Conservation (phyloP, 2,797 vertebrate genomes). For the Protosalanx chinensis region DNA sequence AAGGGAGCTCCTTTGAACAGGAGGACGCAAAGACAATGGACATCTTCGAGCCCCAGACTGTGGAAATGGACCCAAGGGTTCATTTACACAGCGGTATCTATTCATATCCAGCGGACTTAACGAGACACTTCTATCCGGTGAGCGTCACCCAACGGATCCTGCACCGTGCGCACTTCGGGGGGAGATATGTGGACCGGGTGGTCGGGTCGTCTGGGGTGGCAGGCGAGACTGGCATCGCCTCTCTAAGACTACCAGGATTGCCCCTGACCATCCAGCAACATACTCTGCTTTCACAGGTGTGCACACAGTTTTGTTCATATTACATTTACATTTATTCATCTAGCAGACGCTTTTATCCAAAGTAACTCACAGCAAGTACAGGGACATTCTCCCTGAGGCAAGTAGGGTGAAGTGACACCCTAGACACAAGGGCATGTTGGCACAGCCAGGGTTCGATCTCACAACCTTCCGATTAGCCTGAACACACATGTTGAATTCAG, state of each 20-base stretch:
- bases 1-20: conserved; percentile 37
- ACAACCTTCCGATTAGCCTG: too few species aligned
- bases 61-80: conserved; percentile 63
- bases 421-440: too few species aligned
- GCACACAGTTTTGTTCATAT: not conserved
- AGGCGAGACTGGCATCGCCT: conserved; percentile 69
- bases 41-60: conserved; percentile 63
- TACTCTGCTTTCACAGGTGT: conserved; percentile 77
- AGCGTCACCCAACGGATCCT: conserved; percentile 65
- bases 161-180: conserved; percentile 75
- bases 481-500: too few species aligned
- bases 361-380: too few species aligned
- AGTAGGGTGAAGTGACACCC: too few species aligned
- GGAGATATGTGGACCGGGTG: conserved; percentile 64
- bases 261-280: conserved; percentile 81
- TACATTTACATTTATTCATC: too few species aligned
- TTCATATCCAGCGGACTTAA: conserved; percentile 68
- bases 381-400: too few species aligned
- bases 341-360: too few species aligned
- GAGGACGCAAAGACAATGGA: conserved; percentile 61
- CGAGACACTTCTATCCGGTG: conserved; percentile 67
- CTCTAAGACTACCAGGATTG: conserved; percentile 67
- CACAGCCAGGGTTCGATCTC: too few species aligned
- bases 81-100: conserved; percentile 63
- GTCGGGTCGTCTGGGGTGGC: conserved; percentile 72